Evolutionary conservation across 2,888 invertebrate species (phyloP).

Genomic region (Sericinus montela): DNA sequence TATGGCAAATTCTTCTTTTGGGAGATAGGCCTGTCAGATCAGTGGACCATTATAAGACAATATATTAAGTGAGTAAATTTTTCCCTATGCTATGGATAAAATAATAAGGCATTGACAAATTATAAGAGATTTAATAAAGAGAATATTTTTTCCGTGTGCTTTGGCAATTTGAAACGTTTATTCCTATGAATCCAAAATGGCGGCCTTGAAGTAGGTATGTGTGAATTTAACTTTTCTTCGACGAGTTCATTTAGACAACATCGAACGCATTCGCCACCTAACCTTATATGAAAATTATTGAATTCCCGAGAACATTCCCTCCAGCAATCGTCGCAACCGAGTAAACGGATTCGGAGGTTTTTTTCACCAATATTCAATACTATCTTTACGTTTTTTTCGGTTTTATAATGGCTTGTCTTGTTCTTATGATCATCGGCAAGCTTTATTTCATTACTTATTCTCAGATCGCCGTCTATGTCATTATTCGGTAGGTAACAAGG

Average conservation of each 20-base stretch:
- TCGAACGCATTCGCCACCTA: slow-evolving; percentile 3
- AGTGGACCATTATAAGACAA: too few relatives aligned
- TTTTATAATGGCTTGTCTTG: background rate
- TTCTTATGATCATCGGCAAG: background rate
- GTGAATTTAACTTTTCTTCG: background rate
- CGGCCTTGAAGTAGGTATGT: background rate
- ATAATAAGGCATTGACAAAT: too few relatives aligned
- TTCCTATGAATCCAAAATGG: background rate
- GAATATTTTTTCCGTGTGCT: background rate
- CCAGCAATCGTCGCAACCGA: slow-evolving; percentile 12
- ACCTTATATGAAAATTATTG: slow-evolving; percentile 1
- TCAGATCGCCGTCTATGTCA: background rate
- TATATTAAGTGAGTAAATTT: too few relatives aligned
- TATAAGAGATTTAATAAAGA: background rate
- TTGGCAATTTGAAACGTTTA: background rate
- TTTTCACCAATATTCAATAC: slow-evolving; percentile 8
- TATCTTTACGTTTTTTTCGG: slow-evolving; percentile 3
- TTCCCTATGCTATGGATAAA: too few relatives aligned
- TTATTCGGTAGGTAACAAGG: background rate
- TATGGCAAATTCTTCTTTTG: too few relatives aligned
- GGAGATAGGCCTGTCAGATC: too few relatives aligned
- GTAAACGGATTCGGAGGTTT: slow-evolving; percentile 4
- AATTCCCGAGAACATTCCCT: slow-evolving; percentile 8
- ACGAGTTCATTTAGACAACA: slow-evolving; percentile 7
- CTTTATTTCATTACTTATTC: background rate